These are phyloP conservation scores for Desmodus rotundus DNA, from an alignment of 2,113 vertebrate species.

Conservation along the genomic window DNA sequence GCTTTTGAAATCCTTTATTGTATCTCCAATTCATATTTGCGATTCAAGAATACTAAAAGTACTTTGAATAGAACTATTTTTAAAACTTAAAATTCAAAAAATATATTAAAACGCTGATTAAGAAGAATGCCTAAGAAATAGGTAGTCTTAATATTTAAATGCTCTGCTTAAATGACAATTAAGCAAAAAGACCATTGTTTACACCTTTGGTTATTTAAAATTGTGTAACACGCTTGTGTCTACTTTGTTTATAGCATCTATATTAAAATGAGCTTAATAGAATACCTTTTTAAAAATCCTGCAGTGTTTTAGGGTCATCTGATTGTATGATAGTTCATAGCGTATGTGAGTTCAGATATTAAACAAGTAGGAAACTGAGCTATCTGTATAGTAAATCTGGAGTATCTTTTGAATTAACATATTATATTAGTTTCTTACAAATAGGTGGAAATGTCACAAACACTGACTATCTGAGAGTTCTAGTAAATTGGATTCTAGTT, in stretches of 20 bases:
- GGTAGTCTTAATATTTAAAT: slow-evolving; percentile 13
- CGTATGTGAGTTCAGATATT: not conserved
- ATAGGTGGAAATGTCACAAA: not conserved
- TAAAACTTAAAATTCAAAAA: slow-evolving; percentile 3
- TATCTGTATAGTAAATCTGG: not conserved
- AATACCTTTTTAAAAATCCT: not conserved
- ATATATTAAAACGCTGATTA: slow-evolving; percentile 2
- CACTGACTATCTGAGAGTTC: not conserved
- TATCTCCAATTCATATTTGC: slow-evolving; percentile 9
- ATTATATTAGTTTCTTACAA: not conserved
- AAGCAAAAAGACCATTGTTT: not conserved
- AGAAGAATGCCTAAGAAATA: not conserved
- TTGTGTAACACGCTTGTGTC: not conserved
- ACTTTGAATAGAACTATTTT: slow-evolving; percentile 1
- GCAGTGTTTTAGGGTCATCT: not conserved
- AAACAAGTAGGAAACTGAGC: not conserved
- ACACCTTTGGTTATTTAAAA: not conserved
- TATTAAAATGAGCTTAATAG: not conserved
- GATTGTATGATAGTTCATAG: not conserved
- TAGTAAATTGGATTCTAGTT: not conserved
- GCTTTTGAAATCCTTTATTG: slow-evolving; percentile 41
- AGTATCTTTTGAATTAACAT: not conserved
- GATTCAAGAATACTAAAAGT: not conserved
- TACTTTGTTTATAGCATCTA: not conserved
- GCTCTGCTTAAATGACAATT: slow-evolving; percentile 5